phyloP scores from a whole-genome alignment of 2,888 invertebrate genomes.

The Nineta flava region DNA sequence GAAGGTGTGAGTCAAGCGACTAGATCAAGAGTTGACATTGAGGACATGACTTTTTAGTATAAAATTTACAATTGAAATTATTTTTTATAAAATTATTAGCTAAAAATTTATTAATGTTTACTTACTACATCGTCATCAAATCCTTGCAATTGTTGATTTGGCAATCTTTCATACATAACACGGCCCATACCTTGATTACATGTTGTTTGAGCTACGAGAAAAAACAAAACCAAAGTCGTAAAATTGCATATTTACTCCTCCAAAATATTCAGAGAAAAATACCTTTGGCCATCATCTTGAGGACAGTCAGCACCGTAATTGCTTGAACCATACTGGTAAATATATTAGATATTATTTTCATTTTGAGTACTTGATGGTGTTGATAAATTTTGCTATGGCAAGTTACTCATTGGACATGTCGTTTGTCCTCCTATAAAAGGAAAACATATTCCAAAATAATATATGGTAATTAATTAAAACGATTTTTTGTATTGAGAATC shows the following conservation, averaged over 20 bases:
- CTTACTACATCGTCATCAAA: slow-evolving; percentile 77
- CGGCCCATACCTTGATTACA: slow-evolving; percentile 82
- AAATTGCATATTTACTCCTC: background rate
- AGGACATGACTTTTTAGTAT: too few relatives aligned
- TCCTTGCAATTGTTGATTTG: slow-evolving; percentile 77
- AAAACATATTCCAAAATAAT: background rate
- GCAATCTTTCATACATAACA: slow-evolving; percentile 74
- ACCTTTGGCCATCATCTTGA: slow-evolving; percentile 71
- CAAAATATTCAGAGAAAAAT: slow-evolving; percentile 15
- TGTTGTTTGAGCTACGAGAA: slow-evolving; percentile 62
- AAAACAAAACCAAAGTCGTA: slow-evolving; percentile 7
- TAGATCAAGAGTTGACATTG: too few relatives aligned
- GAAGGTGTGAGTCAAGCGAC: too few relatives aligned
- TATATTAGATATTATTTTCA: slow-evolving; percentile 36
- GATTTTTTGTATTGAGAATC: background rate
- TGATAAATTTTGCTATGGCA: slow-evolving; percentile 10
- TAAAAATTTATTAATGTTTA: slow-evolving; percentile 10
- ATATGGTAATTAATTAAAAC: background rate
- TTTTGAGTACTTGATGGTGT: slow-evolving; percentile 27
- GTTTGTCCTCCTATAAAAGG: slow-evolving; percentile 10
- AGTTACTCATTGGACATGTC: slow-evolving; percentile 22
- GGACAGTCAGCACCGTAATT: slow-evolving; percentile 68
- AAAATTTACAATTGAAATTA: too few relatives aligned
- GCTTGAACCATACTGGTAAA: slow-evolving; percentile 62
- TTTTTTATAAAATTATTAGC: too few relatives aligned